Base-by-base conservation (phyloP, 2,797 vertebrate species). In the Mus caroli region DNA sequence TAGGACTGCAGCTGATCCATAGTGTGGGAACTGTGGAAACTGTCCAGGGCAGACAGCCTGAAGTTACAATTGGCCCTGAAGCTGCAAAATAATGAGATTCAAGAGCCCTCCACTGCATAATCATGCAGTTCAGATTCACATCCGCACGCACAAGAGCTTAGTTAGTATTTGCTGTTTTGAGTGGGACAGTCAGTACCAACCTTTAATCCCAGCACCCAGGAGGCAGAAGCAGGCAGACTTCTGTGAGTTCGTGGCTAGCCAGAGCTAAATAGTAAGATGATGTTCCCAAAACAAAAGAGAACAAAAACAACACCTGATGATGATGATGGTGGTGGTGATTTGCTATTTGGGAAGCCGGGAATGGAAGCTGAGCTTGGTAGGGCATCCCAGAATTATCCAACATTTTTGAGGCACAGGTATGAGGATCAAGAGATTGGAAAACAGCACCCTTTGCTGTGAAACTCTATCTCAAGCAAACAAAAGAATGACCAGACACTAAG, bases 91-190 rank as follows among this genome's bases (percentile, higher is more conserved):
- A 37, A 20, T 37, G 20, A 60, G 64, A 50, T 43, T 90, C 50
- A 69, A n/a, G 75, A 54, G 43, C n/a, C 22, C 52, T 37, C 31
- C 52, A 80, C 31, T 26, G 79, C 54, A 82, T 92, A 85, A 92
- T 76, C 52, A 77, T 14, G n/a, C 6, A 20, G 26, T 11, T 0
- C 12, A 43, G 3, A 52, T 43, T 52, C 12, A 43, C 31, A 14
- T 2, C 14, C 8, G 50, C 40, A 79, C 3, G 6, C 40, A 80
- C 31, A 67, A 19, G 43, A n/a, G 24, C 71, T 77, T 71, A 52
- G 50, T 77, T 62, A 52, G 50, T 80, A 88, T 96, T 71, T 77
- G 37, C 50, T 69, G 31, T 92, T 79, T 83, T n/a, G 56, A 78
- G 17, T 37, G 34, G 67, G 7, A n/a, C 8, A 71, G 67, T 37